These are phyloP conservation scores for Aplochiton taeniatus DNA, from an alignment of 2,797 vertebrate species.

Conservation along the genomic window DNA sequence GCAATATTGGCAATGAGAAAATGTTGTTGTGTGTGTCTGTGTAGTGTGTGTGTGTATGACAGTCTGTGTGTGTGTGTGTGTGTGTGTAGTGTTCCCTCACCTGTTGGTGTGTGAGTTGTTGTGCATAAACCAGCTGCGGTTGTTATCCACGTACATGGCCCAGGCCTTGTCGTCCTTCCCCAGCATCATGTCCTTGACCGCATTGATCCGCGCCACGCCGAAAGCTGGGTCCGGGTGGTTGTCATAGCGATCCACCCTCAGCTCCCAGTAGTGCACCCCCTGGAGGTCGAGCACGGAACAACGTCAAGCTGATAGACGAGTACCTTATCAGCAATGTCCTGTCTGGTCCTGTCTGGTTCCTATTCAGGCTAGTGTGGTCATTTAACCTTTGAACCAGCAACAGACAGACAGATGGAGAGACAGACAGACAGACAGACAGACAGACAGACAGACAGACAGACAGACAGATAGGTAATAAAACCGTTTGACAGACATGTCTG, in stretches of 20 bases:
- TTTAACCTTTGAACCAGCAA: neutral
- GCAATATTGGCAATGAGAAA: too few species aligned
- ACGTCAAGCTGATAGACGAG: too few species aligned
- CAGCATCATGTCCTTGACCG: slow-evolving; percentile 93
- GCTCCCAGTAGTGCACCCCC: slow-evolving; percentile 95
- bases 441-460: slow-evolving; percentile 2
- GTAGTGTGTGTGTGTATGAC: neutral
- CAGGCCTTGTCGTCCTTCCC: slow-evolving; percentile 92
- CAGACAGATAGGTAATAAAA: too few species aligned
- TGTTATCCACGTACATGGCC: slow-evolving; percentile 96
- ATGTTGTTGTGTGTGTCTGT: too few species aligned
- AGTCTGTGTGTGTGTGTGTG: too few species aligned
- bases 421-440: slow-evolving; percentile 1
- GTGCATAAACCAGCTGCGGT: slow-evolving; percentile 93
- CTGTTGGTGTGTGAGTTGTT: slow-evolving; percentile 89
- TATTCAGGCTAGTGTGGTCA: neutral
- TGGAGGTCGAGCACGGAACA: slow-evolving; percentile 21
- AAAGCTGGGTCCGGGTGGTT: slow-evolving; percentile 98
- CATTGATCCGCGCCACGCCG: slow-evolving; percentile 91
- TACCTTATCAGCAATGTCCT: too few species aligned
- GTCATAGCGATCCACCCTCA: slow-evolving; percentile 92
- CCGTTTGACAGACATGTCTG: too few species aligned
- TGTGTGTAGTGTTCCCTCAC: slow-evolving; percentile 54
- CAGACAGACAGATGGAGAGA: too few species aligned
- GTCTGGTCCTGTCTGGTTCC: neutral